Conservation (phyloP, 2,113 vertebrate genomes). For the Leucopsar rothschildi region DNA sequence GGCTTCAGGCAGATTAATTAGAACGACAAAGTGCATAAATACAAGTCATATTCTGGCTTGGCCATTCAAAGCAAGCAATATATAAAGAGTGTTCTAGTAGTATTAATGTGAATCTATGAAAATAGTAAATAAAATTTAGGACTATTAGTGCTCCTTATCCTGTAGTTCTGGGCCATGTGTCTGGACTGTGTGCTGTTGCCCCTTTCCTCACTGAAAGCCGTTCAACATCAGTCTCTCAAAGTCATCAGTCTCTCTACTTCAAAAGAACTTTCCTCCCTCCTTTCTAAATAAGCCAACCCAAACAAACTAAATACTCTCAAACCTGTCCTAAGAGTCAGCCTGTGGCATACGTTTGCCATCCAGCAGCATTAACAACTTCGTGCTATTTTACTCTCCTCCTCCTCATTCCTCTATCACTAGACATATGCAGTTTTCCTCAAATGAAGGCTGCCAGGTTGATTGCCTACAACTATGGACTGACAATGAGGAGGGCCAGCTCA, state of each 20-base stretch:
- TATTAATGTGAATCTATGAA: background rate
- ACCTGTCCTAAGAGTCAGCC: background rate
- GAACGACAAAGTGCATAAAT: constrained; percentile 23
- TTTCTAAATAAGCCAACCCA: background rate
- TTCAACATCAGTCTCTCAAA: background rate
- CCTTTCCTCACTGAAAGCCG: background rate
- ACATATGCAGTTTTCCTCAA: background rate
- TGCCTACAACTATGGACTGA: background rate
- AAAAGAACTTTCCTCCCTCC: background rate
- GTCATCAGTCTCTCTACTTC: background rate
- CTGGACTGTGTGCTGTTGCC: background rate
- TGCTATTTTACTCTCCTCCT: background rate
- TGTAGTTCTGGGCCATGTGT: background rate
- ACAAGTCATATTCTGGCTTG: background rate
- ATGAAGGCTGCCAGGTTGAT: background rate
- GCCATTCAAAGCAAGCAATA: constrained; percentile 1
- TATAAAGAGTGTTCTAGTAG: background rate
- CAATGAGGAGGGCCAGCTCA: background rate
- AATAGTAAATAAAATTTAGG: background rate
- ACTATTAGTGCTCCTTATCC: background rate
- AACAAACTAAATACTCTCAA: background rate
- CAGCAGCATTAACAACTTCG: background rate
- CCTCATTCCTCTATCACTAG: fast-evolving
- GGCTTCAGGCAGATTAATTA: constrained; percentile 35
- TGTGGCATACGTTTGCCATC: background rate